Conservation (phyloP, 2,113 vertebrate genomes). For the Ictalurus punctatus region DNA sequence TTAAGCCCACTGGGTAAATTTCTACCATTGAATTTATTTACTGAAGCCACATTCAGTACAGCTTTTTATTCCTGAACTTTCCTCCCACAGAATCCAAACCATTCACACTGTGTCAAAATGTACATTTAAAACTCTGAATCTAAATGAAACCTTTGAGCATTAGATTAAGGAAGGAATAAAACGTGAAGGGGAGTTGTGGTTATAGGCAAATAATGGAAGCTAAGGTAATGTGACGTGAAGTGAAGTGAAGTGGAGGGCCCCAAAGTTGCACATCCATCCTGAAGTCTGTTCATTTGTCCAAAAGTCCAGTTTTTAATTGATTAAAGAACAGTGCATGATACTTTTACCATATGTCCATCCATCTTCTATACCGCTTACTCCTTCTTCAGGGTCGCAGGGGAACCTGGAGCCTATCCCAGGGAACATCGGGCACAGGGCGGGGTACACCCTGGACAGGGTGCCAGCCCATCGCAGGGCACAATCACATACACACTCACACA, state of each 20-base stretch:
- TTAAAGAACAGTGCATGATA: neutral
- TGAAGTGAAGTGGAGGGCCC: neutral
- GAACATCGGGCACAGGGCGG: no score
- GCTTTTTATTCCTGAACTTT: slow-evolving; percentile 4
- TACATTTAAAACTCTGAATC: neutral
- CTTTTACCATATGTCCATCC: neutral
- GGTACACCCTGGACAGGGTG: no score
- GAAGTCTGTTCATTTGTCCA: neutral
- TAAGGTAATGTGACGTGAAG: neutral
- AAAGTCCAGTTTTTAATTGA: neutral
- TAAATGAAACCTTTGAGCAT: neutral
- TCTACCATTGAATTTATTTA: neutral
- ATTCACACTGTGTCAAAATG: neutral
- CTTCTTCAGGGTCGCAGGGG: no score
- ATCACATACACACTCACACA: no score
- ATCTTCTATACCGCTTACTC: no score
- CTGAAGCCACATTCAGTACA: neutral
- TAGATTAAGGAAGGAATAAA: neutral
- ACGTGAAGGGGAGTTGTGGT: neutral
- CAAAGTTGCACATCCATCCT: neutral
- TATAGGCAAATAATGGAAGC: neutral
- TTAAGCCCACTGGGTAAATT: neutral
- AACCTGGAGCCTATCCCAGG: no score
- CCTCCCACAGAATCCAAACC: neutral
- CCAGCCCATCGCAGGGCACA: no score